Evolutionary conservation across 2,113 vertebrate genomes (phyloP), one percentile per base, ranked within the genome.

Genomic region (Microcebus tavaratra): DNA sequence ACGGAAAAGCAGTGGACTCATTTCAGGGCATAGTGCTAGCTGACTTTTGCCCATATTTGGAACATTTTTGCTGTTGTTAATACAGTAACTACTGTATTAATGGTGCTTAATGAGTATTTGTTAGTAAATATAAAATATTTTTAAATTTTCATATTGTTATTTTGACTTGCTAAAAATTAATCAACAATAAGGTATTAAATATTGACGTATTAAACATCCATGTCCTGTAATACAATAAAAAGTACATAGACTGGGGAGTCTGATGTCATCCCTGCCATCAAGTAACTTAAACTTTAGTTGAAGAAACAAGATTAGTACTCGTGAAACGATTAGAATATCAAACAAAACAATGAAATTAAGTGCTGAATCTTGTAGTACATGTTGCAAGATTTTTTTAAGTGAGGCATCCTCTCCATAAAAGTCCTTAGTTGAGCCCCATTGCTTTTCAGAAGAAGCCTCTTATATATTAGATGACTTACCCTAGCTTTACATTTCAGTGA

Each of bases 141-240:
- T 65, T 1, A 36, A 76, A 70, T 12, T 70, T 91, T 93, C 9
- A 68, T 61, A 27, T 83, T 63, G 20, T 68, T 76, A 82, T 75
- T 95, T 97, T 82, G 23, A 82, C 80, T 78, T 76, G 21, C 36
- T 79, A 73, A 94, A 76, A 88, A 88, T 86, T 67, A n/a, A 88
- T 80, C 25, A 65, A 45, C 14, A 55, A 45, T n/a, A 31, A 87
- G 31, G 13, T 72, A 65, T 90, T 53, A 93, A 72, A 57, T 96
- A 39, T 23, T 63, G 48, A 67, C 39, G 31, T 87, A 76, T 72
- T 85, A 34, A 96, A 67, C 25, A 68, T 86, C 82, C 42, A 68
- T 20, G 20, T 73, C 67, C 67, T 73, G 15, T 53, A 65, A 76
- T 81, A 70, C 18, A 59, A 27, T n/a, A 75, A 42, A 93, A 93